Evolutionary conservation across 2,888 invertebrate species (phyloP), one percentile per base, ranked within the genome.

Genomic region (Nowickia ferox): DNA sequence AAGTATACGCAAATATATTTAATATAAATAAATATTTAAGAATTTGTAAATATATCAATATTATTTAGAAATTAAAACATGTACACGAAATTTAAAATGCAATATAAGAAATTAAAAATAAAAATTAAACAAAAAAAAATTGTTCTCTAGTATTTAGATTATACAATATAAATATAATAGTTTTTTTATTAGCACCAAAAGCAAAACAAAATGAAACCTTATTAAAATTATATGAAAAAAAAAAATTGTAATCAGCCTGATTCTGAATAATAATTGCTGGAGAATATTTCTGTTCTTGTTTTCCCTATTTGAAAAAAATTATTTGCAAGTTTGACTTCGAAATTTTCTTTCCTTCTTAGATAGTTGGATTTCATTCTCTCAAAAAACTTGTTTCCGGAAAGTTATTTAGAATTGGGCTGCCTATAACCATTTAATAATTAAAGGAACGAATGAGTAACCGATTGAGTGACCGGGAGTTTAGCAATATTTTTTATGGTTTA

Each of bases 101-200:
- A 84, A 83, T 78, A 84, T 61, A 68, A 40, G 61, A 81, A 46
- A 48, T 71, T 38, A 22, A 55, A 76, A 19, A 15, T 22, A 2
- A 9, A 69, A 57, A 17, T n/a, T 42, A 65, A n/a, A n/a, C n/a
- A n/a, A 13, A 63, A n/a, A 69, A 65, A 44, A 46, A 72, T 72
- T 76, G 69, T 76, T 82, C 82, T 76, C 63, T 69, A 69, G 61
- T 44, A 68, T 46, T 75, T 51, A 61, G 68, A 53, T 53, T 61
- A 59, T 66, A 61, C 15, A 30, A 57, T 10, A 69, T 13, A 55
- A 22, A 19, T 19, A 42, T 61, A 59, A 68, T 55, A 72, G 57
- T 51, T 74, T 81, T 74, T 80, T 76, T 85, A 68, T 59, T 83
- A 86, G 83, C 63, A 83, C 59, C 55, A 44, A 48, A 71, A 53